These are phyloP conservation scores for Nannobrachium achirus DNA, from an alignment of 2,113 vertebrate genomes.

Conservation along the genomic window DNA sequence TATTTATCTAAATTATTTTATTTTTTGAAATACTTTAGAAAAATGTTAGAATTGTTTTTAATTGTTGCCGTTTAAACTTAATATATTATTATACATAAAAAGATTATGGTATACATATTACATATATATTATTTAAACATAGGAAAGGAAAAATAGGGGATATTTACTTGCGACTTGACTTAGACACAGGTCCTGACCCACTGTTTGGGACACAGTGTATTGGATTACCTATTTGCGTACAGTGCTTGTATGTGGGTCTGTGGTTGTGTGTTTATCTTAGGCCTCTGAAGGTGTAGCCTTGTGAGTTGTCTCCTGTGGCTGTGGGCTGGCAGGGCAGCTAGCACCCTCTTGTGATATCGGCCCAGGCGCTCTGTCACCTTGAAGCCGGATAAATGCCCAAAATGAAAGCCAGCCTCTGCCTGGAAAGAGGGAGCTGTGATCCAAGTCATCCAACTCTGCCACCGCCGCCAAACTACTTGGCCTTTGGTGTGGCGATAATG, in stretches of 20 bases:
- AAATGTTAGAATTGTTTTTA: too few species aligned
- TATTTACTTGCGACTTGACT: too few species aligned
- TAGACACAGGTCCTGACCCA: too few species aligned
- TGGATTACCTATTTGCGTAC: too few species aligned
- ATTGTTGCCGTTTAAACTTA: too few species aligned
- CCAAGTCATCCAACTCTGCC: slow-evolving; percentile 28
- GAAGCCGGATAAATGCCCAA: slow-evolving; percentile 28
- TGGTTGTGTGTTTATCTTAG: background rate
- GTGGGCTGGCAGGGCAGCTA: slow-evolving; percentile 16
- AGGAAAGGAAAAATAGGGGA: too few species aligned
- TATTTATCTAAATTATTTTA: too few species aligned
- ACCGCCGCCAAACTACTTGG: slow-evolving; percentile 17
- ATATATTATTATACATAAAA: too few species aligned
- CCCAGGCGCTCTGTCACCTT: slow-evolving; percentile 44
- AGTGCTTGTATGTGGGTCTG: background rate
- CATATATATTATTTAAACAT: too few species aligned
- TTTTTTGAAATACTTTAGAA: too few species aligned
- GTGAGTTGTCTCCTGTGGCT: background rate
- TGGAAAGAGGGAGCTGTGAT: slow-evolving; percentile 34
- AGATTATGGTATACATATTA: too few species aligned
- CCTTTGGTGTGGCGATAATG: slow-evolving; percentile 39
- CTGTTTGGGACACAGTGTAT: too few species aligned
- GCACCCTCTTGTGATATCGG: slow-evolving; percentile 59
- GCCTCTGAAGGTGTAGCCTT: background rate
- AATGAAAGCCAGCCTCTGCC: slow-evolving; percentile 40